These are phyloP conservation scores for Trematomus loennbergii DNA, from an alignment of 2,113 vertebrate genomes.

Conservation along the genomic window DNA sequence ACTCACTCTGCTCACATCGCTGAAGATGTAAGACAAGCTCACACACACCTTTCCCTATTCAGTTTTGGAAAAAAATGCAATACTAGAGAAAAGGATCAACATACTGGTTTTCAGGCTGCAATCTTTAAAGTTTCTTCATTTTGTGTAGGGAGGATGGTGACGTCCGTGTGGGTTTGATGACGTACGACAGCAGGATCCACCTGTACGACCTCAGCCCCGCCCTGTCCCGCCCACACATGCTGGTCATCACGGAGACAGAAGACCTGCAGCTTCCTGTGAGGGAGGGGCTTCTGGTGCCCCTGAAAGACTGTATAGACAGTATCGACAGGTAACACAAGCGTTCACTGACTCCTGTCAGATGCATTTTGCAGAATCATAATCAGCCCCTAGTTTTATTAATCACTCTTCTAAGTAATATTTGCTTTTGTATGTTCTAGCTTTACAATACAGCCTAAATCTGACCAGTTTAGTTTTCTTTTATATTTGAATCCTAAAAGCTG, in stretches of 20 bases:
- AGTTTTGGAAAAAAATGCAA: not conserved
- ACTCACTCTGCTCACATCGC: constrained; percentile 64
- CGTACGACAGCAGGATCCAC: constrained; percentile 84
- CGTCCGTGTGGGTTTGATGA: constrained; percentile 82
- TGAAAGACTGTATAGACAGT: constrained; percentile 73
- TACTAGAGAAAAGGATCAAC: not conserved
- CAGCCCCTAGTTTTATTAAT: not conserved
- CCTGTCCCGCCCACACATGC: constrained; percentile 85
- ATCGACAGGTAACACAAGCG: constrained; percentile 72
- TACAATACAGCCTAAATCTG: not conserved
- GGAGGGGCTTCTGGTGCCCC: constrained; percentile 83
- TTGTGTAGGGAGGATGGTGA: constrained; percentile 59
- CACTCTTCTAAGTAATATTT: not conserved
- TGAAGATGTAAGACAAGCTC: constrained; percentile 69
- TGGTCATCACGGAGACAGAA: constrained; percentile 82
- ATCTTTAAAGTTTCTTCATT: not conserved
- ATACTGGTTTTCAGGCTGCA: not conserved
- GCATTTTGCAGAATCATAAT: too few species aligned
- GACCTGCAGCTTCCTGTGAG: constrained; percentile 83
- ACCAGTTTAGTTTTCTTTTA: not conserved
- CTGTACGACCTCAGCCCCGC: constrained; percentile 82
- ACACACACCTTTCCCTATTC: not conserved
- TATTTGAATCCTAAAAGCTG: too few species aligned
- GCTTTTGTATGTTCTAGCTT: not conserved
- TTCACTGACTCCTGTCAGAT: not conserved